Conservation (phyloP, 1,140 invertebrate genomes). For the Zaprionus inermis region DNA sequence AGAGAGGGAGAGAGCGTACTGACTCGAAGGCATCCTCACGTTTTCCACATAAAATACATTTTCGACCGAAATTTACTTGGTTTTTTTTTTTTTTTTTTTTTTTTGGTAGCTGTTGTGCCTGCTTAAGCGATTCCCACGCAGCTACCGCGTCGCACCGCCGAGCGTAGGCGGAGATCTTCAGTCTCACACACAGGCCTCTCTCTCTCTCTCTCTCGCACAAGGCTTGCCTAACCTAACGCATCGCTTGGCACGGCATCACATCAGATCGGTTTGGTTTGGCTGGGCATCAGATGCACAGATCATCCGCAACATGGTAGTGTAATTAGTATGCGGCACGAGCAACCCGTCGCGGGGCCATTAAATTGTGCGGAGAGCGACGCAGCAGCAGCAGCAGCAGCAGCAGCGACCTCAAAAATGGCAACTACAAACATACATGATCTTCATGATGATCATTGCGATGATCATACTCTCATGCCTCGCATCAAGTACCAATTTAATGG, state of each 20-base stretch:
- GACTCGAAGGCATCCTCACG: conserved; percentile 68
- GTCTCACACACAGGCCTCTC: neutral
- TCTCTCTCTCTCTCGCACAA: too few species aligned
- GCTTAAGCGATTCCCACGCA: conserved; percentile 68
- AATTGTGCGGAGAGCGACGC: conserved; percentile 65
- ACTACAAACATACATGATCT: conserved; percentile 34
- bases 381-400: conserved; percentile 11
- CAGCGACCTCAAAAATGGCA: conserved; percentile 68
- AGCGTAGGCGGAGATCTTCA: conserved; percentile 27
- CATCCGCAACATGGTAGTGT: conserved; percentile 15
- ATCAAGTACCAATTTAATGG: conserved; percentile 73
- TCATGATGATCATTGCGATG: conserved; percentile 4
- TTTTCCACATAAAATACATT: conserved; percentile 76
- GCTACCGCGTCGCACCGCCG: conserved; percentile 15
- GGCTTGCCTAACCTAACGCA: conserved; percentile 53
- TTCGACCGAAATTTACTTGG: conserved; percentile 74
- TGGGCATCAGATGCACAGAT: conserved; percentile 69
- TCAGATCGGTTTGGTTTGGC: conserved; percentile 22
- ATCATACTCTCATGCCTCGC: conserved; percentile 28
- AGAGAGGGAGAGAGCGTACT: conserved; percentile 15
- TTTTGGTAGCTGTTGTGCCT: conserved; percentile 50
- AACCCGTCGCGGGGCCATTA: conserved; percentile 56
- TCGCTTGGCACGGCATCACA: conserved; percentile 27
- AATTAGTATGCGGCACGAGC: conserved; percentile 69
- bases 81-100: conserved; percentile 16